Base-by-base conservation (phyloP, 2,113 vertebrate genomes). In the Tor tambroides region DNA sequence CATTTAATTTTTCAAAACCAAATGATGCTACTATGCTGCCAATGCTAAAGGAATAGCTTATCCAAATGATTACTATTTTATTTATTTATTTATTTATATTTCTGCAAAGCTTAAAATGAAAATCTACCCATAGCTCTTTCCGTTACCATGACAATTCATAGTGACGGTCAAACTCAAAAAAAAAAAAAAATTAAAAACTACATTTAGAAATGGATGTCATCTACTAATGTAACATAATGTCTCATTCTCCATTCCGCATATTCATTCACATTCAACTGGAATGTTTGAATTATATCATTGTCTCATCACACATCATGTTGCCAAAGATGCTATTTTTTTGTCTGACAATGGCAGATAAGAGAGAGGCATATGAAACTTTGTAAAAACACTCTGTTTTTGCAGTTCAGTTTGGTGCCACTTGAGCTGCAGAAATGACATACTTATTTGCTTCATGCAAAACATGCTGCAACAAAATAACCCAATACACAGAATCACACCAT, bases 401-500 rank as follows among this genome's bases (percentile, higher is more conserved):
- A 63, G 61, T 63, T 28, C 4, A 28, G 61, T 63, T 63, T 63
- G 61, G n/a, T 63, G n/a, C n/a, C 56, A 63, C 61, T 65, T 65
- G 26, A 65, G 11, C 11, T 65, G 63, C 26, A 65, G 26, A 65
- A 65, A 12, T 14, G 26, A 30, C 63, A 59, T 7, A 65, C 63
- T 65, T 65, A 28, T 65, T 65, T 65, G 54, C 46, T 74, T 19
- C 49, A 21, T 51, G 9, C 32, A 51, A 65, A 46, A 12, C 63
- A 77, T 15, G 51, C 28, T 51, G 76, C 69, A 87, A 63, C 63
- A 65, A 65, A 65, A 87, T 21, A 65, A 32, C 38, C 15, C 12
- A 78, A 69, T 59, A 81, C 46, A 61, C 77, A 28, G 35, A 63
- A 83, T 46, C 67, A 28, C 51, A 28, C 51, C 30, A 72, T 88